A percentile compares a stretch with the other conserved stretches of the same genome.
Conservation (phyloP, 2,113 vertebrate species). For the Delphinapterus leucas region DNA sequence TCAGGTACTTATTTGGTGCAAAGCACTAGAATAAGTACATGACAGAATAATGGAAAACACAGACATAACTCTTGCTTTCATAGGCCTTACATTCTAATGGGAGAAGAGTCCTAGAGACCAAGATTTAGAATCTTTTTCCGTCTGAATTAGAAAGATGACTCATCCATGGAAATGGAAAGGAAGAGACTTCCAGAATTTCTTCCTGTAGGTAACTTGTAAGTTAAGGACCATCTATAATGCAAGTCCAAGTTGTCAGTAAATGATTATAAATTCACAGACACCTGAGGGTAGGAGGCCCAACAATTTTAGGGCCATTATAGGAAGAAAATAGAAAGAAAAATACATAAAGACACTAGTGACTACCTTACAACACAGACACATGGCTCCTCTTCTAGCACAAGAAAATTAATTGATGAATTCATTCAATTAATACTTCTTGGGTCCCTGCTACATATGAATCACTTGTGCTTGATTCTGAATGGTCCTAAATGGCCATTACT, state of each 20-base stretch:
- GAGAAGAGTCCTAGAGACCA: background rate
- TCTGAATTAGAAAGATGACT: background rate
- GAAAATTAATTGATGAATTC: background rate
- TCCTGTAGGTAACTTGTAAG: background rate
- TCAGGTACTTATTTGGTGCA: background rate
- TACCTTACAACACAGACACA: background rate
- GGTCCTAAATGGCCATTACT: background rate
- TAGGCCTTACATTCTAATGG: background rate
- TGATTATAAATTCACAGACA: background rate
- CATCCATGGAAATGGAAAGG: background rate
- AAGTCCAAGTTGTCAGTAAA: background rate
- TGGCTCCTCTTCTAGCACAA: background rate
- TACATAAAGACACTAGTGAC: background rate
- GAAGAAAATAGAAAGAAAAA: background rate
- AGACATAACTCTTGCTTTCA: background rate
- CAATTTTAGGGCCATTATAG: too few species aligned
- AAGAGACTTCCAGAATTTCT: background rate
- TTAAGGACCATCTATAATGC: background rate
- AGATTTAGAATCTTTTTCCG: background rate
- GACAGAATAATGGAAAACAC: background rate
- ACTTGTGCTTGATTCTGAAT: background rate
- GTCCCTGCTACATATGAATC: background rate
- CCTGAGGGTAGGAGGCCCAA: background rate
- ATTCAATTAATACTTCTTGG: background rate
- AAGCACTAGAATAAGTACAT: background rate